Conservation (phyloP, 2,797 vertebrate genomes). For the Distichodus sexfasciatus region DNA sequence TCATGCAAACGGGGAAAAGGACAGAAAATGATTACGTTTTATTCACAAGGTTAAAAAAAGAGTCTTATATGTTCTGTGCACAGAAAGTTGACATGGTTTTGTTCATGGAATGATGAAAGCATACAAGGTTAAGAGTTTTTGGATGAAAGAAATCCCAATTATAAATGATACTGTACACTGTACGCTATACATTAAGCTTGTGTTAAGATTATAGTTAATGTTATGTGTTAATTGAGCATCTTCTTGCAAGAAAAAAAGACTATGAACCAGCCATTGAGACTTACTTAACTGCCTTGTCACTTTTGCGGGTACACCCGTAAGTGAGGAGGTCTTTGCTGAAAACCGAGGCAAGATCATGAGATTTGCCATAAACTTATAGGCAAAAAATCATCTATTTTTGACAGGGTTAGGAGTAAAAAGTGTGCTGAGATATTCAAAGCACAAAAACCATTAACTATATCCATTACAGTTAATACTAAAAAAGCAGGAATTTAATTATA, state of each 20-base stretch:
- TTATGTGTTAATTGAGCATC: conserved; percentile 36
- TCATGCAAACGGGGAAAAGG: conserved; percentile 5
- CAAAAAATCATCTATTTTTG: background rate
- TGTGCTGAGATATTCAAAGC: too few relatives aligned
- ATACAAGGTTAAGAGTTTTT: background rate
- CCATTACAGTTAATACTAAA: too few relatives aligned
- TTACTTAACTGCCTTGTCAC: conserved; percentile 47
- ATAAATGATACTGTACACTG: conserved; percentile 5
- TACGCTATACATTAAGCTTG: conserved; percentile 10
- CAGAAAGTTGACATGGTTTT: background rate
- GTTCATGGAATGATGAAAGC: background rate
- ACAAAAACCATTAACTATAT: background rate
- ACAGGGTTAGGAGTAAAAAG: background rate
- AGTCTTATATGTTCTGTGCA: background rate
- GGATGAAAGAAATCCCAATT: background rate
- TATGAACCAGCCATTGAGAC: conserved; percentile 35
- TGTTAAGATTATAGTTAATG: conserved; percentile 32
- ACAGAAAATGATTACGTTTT: conserved; percentile 2
- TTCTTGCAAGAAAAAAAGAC: conserved; percentile 22
- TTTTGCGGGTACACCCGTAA: conserved; percentile 23
- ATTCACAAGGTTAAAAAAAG: conserved; percentile 20
- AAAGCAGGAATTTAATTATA: too few relatives aligned
- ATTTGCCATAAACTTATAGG: conserved; percentile 13
- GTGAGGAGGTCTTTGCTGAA: conserved; percentile 33
- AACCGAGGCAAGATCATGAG: conserved; percentile 46